phyloP scores from a whole-genome alignment of 2,797 vertebrate genomes.

The Bryconaethiops microstoma region DNA sequence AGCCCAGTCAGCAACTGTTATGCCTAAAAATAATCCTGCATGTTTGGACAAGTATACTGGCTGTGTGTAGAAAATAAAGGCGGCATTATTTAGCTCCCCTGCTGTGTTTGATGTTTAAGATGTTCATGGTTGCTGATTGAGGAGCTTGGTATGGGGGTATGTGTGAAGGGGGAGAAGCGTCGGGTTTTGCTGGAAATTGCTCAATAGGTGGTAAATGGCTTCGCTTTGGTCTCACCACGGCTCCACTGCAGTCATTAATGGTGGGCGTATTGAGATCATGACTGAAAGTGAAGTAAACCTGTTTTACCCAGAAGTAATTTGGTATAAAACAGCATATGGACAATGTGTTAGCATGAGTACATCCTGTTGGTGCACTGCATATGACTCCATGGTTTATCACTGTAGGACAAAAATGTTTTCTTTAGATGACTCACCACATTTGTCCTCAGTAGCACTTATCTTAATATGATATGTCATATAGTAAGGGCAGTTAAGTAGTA shows the following conservation, averaged over 20 bases:
- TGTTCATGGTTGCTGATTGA: conserved; percentile 27
- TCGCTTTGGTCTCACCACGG: conserved; percentile 24
- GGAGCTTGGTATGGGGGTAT: conserved; percentile 3
- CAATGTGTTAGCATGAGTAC: background rate
- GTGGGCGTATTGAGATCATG: conserved; percentile 8
- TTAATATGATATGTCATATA: background rate
- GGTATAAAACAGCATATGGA: conserved; percentile 3
- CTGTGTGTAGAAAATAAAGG: background rate
- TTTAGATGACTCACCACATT: background rate
- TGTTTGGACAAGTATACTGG: background rate
- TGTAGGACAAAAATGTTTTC: conserved; percentile 2
- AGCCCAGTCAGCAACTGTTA: conserved; percentile 30
- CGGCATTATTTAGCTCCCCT: conserved; percentile 11
- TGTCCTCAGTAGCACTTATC: background rate
- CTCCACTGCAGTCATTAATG: conserved; percentile 38
- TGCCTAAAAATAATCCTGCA: conserved; percentile 35
- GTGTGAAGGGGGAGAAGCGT: background rate
- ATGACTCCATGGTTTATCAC: conserved; percentile 11
- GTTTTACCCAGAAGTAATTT: conserved; percentile 30
- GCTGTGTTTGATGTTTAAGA: conserved; percentile 20
- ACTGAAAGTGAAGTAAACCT: conserved; percentile 4
- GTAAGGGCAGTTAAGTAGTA: background rate
- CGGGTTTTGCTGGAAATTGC: conserved; percentile 41
- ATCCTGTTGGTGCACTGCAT: background rate
- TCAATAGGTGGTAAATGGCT: conserved; percentile 31